Conservation (phyloP, 2,797 vertebrate species). For the Diplodus puntazzo region DNA sequence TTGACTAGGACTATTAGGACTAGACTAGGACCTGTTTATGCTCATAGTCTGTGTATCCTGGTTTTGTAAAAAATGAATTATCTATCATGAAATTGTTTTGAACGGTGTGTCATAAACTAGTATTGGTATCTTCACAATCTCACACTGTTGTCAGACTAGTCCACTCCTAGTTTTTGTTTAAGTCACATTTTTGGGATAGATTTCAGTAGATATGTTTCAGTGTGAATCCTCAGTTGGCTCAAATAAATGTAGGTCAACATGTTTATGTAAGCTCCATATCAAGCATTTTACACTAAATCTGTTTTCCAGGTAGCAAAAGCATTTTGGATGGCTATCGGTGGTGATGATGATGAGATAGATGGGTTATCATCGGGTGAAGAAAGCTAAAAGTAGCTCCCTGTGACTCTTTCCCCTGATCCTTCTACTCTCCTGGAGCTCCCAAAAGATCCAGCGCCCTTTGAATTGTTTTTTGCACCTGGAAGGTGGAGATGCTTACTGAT, state of each 20-base stretch:
- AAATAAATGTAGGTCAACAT: background rate
- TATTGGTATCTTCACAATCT: background rate
- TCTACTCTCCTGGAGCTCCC: slow-evolving; percentile 52
- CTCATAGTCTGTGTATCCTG: slow-evolving; percentile 1
- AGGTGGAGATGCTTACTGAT: slow-evolving; percentile 61
- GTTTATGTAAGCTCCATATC: background rate
- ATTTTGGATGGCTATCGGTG: slow-evolving; percentile 99
- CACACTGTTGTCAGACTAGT: background rate
- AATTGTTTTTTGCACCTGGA: slow-evolving; percentile 51
- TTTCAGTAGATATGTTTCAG: background rate
- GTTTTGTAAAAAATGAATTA: background rate
- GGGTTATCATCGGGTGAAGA: slow-evolving; percentile 97
- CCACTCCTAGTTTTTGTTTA: background rate
- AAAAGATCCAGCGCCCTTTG: slow-evolving; percentile 49
- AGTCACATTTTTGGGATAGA: background rate
- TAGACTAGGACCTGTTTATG: background rate
- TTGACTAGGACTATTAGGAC: too few species aligned
- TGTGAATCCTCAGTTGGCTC: background rate
- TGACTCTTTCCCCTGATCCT: slow-evolving; percentile 45
- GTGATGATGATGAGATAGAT: slow-evolving; percentile 96
- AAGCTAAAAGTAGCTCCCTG: slow-evolving; percentile 79
- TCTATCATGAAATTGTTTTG: background rate
- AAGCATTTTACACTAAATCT: slow-evolving; percentile 6
- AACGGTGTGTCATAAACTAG: background rate
- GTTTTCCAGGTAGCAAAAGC: slow-evolving; percentile 94